Evolutionary conservation across 2,797 vertebrate genomes (phyloP), one percentile per base, ranked within the genome.

Genomic region (Acanthiza pusilla): DNA sequence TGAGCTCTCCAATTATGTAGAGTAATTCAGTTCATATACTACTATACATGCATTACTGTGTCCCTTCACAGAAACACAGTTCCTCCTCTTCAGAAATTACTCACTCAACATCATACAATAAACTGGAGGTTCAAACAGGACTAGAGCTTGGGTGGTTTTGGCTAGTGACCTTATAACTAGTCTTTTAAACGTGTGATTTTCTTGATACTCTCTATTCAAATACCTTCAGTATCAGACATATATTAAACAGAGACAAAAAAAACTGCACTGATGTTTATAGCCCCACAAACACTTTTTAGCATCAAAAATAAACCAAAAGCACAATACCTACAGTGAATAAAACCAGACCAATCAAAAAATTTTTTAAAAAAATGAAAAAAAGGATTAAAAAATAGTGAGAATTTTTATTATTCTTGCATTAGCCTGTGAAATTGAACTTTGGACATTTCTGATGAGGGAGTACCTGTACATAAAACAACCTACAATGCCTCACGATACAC

Each of bases 1-100:
- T 75, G 66, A 95, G 43, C 70, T 92, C 82, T 86, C 67, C 63
- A 89, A 50, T 76, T 88, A 79, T 26, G 21, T 67, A 81, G 66
- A 86, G 19, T 26, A 85, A 75, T 85, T 65, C 42, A 32, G 7
- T 58, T 92, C 51, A 55, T 60, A 72, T 7, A 47, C 36, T 79
- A 21, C 53, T 60, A 13, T 43, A 74, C 30, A 10, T 14, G 4
- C 53, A 65, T 25, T 26, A 63, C 32, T 50, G 5, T 21, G 21
- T 48, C 48, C 45, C 23, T 34, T 55, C 45, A 54, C 16, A 79
- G 45, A 78, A 79, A 54, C 9, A 42, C 5, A n/a, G 26, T 58
- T 77, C 11, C 26, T 7, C 15, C 23, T 48, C 72, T 89, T 81
- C 54, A 62, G 45, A 70, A 74, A 62, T 66, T 25, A 74, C 13